phyloP scores from a whole-genome alignment of 1,140 invertebrate genomes.

The Aphis gossypii region DNA sequence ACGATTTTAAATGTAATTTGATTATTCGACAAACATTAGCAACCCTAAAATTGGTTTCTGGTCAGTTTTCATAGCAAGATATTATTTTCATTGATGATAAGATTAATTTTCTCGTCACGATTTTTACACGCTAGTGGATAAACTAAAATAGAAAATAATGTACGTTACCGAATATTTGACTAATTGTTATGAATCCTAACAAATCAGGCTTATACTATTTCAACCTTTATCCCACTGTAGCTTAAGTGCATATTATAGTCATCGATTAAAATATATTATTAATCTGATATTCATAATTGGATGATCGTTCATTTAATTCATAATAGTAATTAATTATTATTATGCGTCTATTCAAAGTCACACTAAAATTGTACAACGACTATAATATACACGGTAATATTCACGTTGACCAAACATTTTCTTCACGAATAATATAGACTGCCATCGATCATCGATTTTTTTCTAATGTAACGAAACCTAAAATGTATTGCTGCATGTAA shows the following conservation, averaged over 20 bases:
- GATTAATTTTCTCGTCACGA: background rate
- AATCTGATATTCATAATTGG: background rate
- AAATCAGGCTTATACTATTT: background rate
- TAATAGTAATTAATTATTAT: too few species aligned
- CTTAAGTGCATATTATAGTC: too few species aligned
- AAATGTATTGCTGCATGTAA: background rate
- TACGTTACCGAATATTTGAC: too few species aligned
- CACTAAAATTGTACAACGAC: background rate
- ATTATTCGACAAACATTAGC: background rate
- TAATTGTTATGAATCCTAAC: background rate
- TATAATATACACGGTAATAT: background rate
- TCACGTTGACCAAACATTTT: background rate
- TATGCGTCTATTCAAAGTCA: too few species aligned
- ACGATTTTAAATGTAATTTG: background rate
- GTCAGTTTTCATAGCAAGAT: background rate
- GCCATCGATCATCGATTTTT: background rate
- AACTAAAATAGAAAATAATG: background rate
- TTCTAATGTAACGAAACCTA: background rate
- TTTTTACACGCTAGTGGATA: background rate
- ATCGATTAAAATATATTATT: background rate
- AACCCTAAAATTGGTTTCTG: background rate
- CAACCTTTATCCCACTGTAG: background rate
- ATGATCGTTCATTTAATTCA: background rate
- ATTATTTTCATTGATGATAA: background rate
- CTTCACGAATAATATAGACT: background rate